Evolutionary conservation across 2,113 vertebrate species (phyloP), one percentile per base, ranked within the genome.

Genomic region (Balaeniceps rex): DNA sequence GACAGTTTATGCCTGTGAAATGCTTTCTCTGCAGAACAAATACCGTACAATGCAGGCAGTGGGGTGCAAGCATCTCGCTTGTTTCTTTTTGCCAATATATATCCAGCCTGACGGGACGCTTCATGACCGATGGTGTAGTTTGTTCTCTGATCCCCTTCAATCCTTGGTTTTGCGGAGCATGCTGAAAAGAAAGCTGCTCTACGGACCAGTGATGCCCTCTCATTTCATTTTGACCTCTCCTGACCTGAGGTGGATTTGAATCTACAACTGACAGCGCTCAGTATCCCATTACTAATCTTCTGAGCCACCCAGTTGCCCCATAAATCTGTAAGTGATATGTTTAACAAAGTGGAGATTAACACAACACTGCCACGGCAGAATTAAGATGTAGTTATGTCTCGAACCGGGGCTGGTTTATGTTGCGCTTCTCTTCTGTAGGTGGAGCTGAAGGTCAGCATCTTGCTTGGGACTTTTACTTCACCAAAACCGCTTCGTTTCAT

Each of bases 221-320:
- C 36, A 11, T 80, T 83, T 93, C 13, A 14, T 74, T 13, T 57
- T 72, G 92, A 92, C 88, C 95, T 57, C 61, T 60, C 33, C 66
- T 90, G 92, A 71, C 92, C 95, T 0, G 71, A 29, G 44, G 7
- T 88, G 94, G 92, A 44, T 93, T 94, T 88, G 76, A 29, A 60
- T 88, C 58, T 54, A 12, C 22, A 16, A 71, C 57, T 87, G 85
- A 17, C 72, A 81, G 78, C 14, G 71, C 83, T 92, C 58, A 6
- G 68, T 51, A 92, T 95, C 86, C 91, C 42, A 4, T 95, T 88
- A 63, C 93, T 92, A 83, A 97, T 90, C 94, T 64, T 36, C 90
- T 29, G 76, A 95, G 87, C 68, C 83, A 24, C 79, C 83, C 91
- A 58, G 34, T 87, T 80, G 68, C 78, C 86, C 78, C 88, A 26